Conservation (phyloP, 2,797 vertebrate species). For the Squalus acanthias region DNA sequence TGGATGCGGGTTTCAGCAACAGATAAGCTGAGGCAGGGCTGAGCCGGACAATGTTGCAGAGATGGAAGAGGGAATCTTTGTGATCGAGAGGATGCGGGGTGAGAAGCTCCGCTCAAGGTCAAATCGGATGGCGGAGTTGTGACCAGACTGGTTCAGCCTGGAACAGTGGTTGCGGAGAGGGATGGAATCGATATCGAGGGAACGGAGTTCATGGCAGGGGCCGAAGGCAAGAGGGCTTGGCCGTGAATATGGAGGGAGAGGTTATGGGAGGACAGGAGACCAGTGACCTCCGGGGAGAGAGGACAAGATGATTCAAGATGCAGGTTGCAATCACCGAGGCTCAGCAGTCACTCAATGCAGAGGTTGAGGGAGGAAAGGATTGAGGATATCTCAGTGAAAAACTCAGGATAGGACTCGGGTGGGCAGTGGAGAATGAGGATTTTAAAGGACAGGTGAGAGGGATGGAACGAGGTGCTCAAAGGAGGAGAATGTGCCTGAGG, state of each 20-base stretch:
- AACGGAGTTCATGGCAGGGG: not conserved
- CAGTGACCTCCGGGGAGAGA: not conserved
- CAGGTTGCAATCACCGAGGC: not conserved
- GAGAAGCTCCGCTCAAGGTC: not conserved
- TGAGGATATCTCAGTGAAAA: too few relatives aligned
- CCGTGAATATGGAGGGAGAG: too few relatives aligned
- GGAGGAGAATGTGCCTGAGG: too few relatives aligned
- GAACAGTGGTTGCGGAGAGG: not conserved
- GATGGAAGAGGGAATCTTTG: not conserved
- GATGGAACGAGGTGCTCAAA: too few relatives aligned
- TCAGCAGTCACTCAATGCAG: not conserved
- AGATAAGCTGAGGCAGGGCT: not conserved
- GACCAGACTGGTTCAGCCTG: not conserved
- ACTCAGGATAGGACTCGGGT: too few relatives aligned
- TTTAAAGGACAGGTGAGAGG: too few relatives aligned
- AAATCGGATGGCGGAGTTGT: not conserved
- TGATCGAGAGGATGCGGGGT: not conserved
- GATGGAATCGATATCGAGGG: not conserved
- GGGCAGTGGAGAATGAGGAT: too few relatives aligned
- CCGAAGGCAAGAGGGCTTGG: not conserved
- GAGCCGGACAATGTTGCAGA: not conserved
- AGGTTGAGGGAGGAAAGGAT: too few relatives aligned
- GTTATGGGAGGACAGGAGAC: not conserved
- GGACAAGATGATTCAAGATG: not conserved
- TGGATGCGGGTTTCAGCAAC: not conserved